A percentile compares a stretch with the other conserved stretches of the same genome.
Evolutionary conservation across 2,888 invertebrate species (phyloP).

Genomic region (Sialis fuliginosa): DNA sequence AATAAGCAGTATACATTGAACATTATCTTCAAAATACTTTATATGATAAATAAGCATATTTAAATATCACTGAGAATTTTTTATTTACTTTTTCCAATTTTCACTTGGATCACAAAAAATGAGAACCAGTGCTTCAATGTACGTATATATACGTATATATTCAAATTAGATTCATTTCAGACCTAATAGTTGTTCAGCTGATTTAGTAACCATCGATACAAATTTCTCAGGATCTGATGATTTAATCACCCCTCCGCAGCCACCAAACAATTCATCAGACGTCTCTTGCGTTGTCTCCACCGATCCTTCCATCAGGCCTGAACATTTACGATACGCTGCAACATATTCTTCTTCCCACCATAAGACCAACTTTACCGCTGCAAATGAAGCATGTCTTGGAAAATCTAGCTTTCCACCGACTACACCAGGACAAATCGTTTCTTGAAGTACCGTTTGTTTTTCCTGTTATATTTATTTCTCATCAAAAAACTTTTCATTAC

Average conservation of each 20-base stretch:
- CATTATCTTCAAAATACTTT: too few relatives aligned
- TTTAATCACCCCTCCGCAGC: slow-evolving; percentile 43
- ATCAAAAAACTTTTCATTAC: slow-evolving; percentile 1
- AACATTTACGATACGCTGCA: slow-evolving; percentile 52
- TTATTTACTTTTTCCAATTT: too few relatives aligned
- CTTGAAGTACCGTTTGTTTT: slow-evolving; percentile 58
- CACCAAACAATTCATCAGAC: slow-evolving; percentile 21
- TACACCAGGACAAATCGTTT: slow-evolving; percentile 59
- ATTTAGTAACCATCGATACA: slow-evolving; percentile 48
- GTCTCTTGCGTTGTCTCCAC: slow-evolving; percentile 27
- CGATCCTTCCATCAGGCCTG: slow-evolving; percentile 31
- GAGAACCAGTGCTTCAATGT: too few relatives aligned
- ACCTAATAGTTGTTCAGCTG: slow-evolving; percentile 53
- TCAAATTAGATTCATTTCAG: background rate
- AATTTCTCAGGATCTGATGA: slow-evolving; percentile 63
- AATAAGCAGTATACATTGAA: too few relatives aligned
- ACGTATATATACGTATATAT: too few relatives aligned
- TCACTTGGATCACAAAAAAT: too few relatives aligned
- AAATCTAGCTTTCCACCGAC: slow-evolving; percentile 69
- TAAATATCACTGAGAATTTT: too few relatives aligned
- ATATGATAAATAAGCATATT: too few relatives aligned
- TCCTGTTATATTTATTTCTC: slow-evolving; percentile 24
- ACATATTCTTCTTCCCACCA: slow-evolving; percentile 76
- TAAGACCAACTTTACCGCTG: slow-evolving; percentile 63
- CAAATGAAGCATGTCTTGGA: slow-evolving; percentile 69